phyloP scores from a whole-genome alignment of 2,888 invertebrate species.

The Megaustenia siamemsis region DNA sequence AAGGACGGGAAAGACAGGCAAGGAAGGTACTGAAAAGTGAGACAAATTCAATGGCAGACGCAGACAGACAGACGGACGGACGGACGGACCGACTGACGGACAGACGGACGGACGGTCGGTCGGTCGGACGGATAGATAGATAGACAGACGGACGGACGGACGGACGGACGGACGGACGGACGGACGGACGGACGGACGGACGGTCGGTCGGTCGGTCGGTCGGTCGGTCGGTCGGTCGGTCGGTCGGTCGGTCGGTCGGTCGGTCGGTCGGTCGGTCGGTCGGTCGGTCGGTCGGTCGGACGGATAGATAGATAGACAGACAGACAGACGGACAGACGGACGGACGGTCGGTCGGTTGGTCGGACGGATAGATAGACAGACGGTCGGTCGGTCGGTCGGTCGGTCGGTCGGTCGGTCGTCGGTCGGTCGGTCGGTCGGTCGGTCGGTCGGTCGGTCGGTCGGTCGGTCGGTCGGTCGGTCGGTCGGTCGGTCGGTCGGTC shows the following conservation, averaged over 20 bases:
- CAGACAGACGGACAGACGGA: not conserved
- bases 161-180: no score
- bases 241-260: not conserved
- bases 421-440: conserved; percentile 15
- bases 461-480: conserved; percentile 15
- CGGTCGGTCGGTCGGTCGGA: conserved; percentile 13
- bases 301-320: not conserved
- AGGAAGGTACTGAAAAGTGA: no score
- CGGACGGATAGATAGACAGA: not conserved
- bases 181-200: not conserved
- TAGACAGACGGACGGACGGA: no score
- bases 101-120: no score
- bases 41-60: no score
- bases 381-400: conserved; percentile 15
- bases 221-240: conserved; percentile 8
- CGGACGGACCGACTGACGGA: no score
- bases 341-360: conserved; percentile 10
- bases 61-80: no score
- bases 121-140: no score
- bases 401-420: conserved; percentile 15
- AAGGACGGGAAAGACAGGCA: no score
- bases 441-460: conserved; percentile 15
- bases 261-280: conserved; percentile 1
- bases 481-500: conserved; percentile 15
- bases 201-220: not conserved